Base-by-base conservation (phyloP, 2,888 invertebrate species). In the Tyria jacobaeae region DNA sequence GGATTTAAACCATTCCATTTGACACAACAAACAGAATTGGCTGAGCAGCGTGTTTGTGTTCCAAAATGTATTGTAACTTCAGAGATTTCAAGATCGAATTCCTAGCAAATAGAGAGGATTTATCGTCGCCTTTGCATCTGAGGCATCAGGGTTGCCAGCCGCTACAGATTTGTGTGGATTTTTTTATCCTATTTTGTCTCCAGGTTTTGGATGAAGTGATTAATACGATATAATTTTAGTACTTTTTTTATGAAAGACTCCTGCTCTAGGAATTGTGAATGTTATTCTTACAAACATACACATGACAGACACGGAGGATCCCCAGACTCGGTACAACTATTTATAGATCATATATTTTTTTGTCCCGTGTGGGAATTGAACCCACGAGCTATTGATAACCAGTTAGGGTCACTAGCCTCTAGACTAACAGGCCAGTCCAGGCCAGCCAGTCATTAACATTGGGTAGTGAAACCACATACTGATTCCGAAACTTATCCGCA, bases 1-100 rank as follows among this genome's bases (percentile, higher is more conserved):
- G 80, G 80, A 81, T 82, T 81, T 83, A 80, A 82, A 82, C 72
- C 82, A 84, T 82, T 79, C 83, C 81, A 84, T 85, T 86, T 85
- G 80, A 84, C 82, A 80, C 79, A 71, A 82, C 81, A 86, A 82
- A 84, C 76, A 80, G 71, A 81, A 76, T 75, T 70, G 61, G 49
- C 57, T 67, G 56, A 57, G 74, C 66, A 73, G 68, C 68, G 71
- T 84, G 78, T 80, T 81, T 79, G 75, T 68, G 66, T 71, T 69
- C 68, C 60, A 64, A 76, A 81, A 79, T 79, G 80, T 83, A 81
- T 80, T 79, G 75, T 75, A 66, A 74, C 71, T 70, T 57, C 63
- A 70, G 71, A 64, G 59, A 71, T 72, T 76, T 68, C 60, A 71
- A 77, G 76, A 81, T 76, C 61, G 73, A 73, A 70, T 68, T 66